Evolutionary conservation across 2,888 invertebrate genomes (phyloP), one percentile per base, ranked within the genome.

Genomic region (Hypena proboscidalis): DNA sequence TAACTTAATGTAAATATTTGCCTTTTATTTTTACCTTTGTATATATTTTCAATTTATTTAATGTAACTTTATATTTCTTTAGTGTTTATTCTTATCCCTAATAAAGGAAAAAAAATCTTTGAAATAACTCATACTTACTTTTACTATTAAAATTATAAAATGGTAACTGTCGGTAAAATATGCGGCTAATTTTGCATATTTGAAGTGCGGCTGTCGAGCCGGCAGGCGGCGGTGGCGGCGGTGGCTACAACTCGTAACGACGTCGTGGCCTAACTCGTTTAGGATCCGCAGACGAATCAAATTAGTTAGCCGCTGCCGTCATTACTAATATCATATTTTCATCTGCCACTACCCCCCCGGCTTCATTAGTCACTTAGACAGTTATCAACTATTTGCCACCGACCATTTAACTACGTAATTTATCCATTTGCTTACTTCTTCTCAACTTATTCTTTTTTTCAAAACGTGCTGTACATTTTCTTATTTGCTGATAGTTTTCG

Each of bases 251-350:
- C 68, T 67, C 67, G 62, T 73, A 72, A 77, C 71, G 67, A 68
- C 72, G 70, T 67, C 64, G 65, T 70, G 66, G 72, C 67, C 67
- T 84, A 85, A 85, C 83, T 82, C 83, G 78, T 71, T 89, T 87
- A 86, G 83, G 81, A 79, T 84, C 84, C 77, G 77, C 83, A 83
- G 80, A 79, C 79, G 84, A 86, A 85, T 82, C 61, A 80, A 86
- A 89, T 87, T 87, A 87, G 84, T 84, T 82, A 82, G 80, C 78
- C 74, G 71, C 79, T 73, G 76, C 80, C 76, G 80, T 72, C 76
- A 85, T 85, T 85, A 83, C 80, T 80, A 86, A 87, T 85, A 89
- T 86, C 79, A 83, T 82, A 86, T 86, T 86, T 85, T 81, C 83
- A 80, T 80, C 81, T 74, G 77, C 77, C 64, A 70, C 67, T 67